phyloP scores from a whole-genome alignment of 2,888 invertebrate species.

The Amblyteles armatorius region DNA sequence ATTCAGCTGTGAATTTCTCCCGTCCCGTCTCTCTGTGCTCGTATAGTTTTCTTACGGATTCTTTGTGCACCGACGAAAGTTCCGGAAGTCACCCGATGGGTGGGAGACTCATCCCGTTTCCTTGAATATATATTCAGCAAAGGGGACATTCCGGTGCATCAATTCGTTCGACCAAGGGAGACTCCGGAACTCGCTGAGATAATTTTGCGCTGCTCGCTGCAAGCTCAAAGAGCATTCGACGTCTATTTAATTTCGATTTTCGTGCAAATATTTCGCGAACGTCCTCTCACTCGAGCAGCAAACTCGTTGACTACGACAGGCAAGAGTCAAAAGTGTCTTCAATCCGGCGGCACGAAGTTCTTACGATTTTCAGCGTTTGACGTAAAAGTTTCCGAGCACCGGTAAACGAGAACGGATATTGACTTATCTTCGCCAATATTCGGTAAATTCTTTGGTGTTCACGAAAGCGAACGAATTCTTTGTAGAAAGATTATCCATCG shows the following conservation, averaged over 20 bases:
- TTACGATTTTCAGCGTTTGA: neutral
- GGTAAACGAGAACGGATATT: neutral
- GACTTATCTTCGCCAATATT: neutral
- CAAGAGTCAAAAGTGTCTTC: neutral
- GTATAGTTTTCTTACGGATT: constrained; percentile 1
- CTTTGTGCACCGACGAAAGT: neutral
- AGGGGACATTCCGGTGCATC: constrained; percentile 1
- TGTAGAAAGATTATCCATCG: neutral
- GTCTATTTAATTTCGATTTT: neutral
- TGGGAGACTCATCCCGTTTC: neutral
- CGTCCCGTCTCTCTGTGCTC: neutral
- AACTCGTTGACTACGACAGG: neutral
- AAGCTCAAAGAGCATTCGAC: neutral
- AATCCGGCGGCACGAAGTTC: neutral
- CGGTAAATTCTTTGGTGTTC: neutral
- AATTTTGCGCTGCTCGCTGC: neutral
- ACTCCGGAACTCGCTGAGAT: neutral
- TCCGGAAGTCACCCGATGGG: neutral
- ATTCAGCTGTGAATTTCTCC: constrained; percentile 7
- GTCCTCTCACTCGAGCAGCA: neutral
- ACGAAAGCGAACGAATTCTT: neutral
- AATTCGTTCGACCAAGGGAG: constrained; percentile 1
- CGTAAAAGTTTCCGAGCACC: neutral
- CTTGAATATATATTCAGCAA: neutral
- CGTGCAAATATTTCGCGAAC: neutral